phyloP scores from a whole-genome alignment of 2,113 vertebrate genomes.

The Microtus montanus region DNA sequence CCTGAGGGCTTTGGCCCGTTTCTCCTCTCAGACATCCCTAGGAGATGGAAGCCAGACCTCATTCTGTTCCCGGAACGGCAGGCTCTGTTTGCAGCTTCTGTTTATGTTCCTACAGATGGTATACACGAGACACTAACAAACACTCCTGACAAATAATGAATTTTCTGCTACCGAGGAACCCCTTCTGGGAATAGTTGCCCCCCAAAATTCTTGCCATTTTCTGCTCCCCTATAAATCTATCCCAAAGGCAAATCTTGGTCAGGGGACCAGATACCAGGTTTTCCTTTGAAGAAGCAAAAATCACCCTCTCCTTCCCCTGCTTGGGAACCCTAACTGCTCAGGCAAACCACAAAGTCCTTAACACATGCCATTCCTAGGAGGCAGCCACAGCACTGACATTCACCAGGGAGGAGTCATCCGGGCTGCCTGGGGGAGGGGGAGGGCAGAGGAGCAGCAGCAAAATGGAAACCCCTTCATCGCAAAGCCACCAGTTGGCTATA shows the following conservation, averaged over 20 bases:
- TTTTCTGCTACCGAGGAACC: slow-evolving; percentile 65
- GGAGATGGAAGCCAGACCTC: slow-evolving; percentile 74
- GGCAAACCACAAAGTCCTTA: slow-evolving; percentile 73
- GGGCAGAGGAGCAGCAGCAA: background rate
- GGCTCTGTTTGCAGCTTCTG: slow-evolving; percentile 69
- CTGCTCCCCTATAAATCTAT: background rate
- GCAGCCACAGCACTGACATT: slow-evolving; percentile 68
- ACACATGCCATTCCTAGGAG: slow-evolving; percentile 69
- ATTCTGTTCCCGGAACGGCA: slow-evolving; percentile 60
- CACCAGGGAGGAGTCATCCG: slow-evolving; percentile 53
- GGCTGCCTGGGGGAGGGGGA: background rate
- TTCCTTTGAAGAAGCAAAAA: background rate
- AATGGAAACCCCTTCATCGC: slow-evolving; percentile 41
- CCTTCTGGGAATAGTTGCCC: background rate
- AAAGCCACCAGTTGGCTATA: slow-evolving; percentile 25
- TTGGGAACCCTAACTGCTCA: slow-evolving; percentile 57
- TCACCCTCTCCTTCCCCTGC: background rate
- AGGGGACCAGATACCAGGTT: background rate
- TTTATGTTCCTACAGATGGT: slow-evolving; percentile 78
- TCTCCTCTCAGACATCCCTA: background rate
- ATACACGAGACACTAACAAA: slow-evolving; percentile 74
- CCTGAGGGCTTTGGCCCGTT: background rate
- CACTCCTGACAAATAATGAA: slow-evolving; percentile 59
- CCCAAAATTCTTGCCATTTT: slow-evolving; percentile 59
- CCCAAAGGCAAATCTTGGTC: background rate